Conservation (phyloP, 2,113 vertebrate species). For the Pavo muticus region DNA sequence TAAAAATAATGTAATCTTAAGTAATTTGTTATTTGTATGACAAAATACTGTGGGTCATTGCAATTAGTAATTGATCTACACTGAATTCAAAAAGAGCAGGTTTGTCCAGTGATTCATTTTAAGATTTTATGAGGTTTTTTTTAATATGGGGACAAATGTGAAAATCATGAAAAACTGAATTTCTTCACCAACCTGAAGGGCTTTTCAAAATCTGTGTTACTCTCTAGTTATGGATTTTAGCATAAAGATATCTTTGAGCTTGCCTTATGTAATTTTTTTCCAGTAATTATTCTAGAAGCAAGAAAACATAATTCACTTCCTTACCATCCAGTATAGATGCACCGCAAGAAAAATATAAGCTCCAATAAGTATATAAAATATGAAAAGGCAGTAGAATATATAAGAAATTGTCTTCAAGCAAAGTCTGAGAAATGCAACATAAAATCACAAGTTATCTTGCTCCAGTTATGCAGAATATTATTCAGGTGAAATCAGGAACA, state of each 20-base stretch:
- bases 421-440: not conserved
- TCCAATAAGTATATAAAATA: not conserved
- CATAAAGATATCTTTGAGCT: not conserved
- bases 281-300: not conserved
- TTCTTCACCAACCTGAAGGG: not conserved
- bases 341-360: not conserved
- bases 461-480: not conserved
- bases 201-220: not conserved
- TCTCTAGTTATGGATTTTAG: not conserved
- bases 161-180: not conserved
- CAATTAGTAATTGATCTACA: not conserved
- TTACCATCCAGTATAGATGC: not conserved
- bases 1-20: not conserved
- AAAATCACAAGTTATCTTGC: not conserved
- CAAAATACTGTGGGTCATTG: not conserved
- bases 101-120: not conserved
- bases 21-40: not conserved
- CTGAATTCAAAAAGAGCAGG: not conserved
- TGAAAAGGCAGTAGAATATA: not conserved
- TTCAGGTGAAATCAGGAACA: not conserved
- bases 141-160: not conserved
- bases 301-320: not conserved
- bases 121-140: not conserved
- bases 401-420: not conserved
- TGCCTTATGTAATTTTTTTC: not conserved